Percentiles rank a stretch among this genome's conserved stretches.
These are phyloP conservation scores for Eidolon helvum DNA, from an alignment of 2,113 vertebrate genomes.

Conservation along the genomic window DNA sequence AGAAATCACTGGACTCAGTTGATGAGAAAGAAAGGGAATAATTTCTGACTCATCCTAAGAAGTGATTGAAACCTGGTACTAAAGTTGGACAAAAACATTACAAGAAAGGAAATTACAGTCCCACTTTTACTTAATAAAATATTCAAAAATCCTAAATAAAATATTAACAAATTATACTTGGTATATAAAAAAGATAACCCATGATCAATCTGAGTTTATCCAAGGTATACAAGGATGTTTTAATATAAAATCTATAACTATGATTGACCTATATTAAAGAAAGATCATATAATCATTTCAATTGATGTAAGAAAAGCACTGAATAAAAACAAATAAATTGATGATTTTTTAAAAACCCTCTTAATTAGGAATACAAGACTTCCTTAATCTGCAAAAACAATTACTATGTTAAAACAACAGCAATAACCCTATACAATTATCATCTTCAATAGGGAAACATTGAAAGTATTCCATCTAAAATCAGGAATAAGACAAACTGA, in stretches of 20 bases:
- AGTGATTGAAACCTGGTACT: not conserved
- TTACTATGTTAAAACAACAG: conserved; percentile 27
- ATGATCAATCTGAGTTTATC: not conserved
- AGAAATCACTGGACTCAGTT: not conserved
- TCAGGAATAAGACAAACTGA: not conserved
- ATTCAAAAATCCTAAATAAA: not conserved
- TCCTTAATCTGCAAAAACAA: not conserved
- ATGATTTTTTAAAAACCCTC: not conserved
- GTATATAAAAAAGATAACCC: not conserved
- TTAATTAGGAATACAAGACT: not conserved
- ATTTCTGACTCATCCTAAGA: not conserved
- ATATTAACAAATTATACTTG: not conserved
- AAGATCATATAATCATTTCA: not conserved
- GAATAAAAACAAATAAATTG: conserved; percentile 4
- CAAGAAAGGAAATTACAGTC: not conserved
- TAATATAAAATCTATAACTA: not conserved
- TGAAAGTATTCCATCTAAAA: not conserved
- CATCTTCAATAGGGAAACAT: not conserved
- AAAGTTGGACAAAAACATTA: not conserved
- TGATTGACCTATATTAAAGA: not conserved
- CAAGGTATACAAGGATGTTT: not conserved
- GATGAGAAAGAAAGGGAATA: not conserved
- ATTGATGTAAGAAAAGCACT: not conserved
- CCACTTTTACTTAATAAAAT: not conserved
- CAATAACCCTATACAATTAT: not conserved